Evolutionary conservation across 2,888 invertebrate genomes (phyloP).

Genomic region (Dendrolimus houi): DNA sequence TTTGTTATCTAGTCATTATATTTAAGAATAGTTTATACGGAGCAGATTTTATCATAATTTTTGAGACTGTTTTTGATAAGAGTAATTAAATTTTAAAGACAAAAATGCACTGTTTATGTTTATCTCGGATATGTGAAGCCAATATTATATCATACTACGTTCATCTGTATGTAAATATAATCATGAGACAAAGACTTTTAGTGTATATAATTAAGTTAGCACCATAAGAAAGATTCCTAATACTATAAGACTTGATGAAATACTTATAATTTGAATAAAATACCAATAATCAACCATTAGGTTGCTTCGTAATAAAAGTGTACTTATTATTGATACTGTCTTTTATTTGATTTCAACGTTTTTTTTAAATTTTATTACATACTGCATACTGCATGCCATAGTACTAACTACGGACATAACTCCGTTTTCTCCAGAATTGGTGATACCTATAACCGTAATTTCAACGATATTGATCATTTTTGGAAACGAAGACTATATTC

Average conservation of each 20-base stretch:
- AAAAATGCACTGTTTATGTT: not conserved
- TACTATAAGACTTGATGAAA: constrained; percentile 50
- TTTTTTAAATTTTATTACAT: too few relatives aligned
- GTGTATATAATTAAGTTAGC: constrained; percentile 51
- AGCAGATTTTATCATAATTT: constrained; percentile 12
- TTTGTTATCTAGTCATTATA: constrained; percentile 70
- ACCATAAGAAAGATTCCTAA: constrained; percentile 73
- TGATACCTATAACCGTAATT: too few relatives aligned
- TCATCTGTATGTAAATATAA: constrained; percentile 10
- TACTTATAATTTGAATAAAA: constrained; percentile 28
- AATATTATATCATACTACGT: constrained; percentile 5
- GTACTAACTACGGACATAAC: too few relatives aligned
- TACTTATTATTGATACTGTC: constrained; percentile 9
- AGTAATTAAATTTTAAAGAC: not conserved
- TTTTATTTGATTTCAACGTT: constrained; percentile 31
- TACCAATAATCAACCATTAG: constrained; percentile 33
- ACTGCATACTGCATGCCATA: too few relatives aligned
- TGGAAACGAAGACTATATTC: too few relatives aligned
- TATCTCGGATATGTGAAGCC: constrained; percentile 4
- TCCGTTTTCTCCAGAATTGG: too few relatives aligned
- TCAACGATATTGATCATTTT: too few relatives aligned
- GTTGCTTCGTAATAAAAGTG: constrained; percentile 17
- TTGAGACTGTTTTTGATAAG: constrained; percentile 4
- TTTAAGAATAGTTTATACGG: constrained; percentile 36
- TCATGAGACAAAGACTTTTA: constrained; percentile 64